phyloP scores from a whole-genome alignment of 2,797 vertebrate species.

The Sandelia bainsii region DNA sequence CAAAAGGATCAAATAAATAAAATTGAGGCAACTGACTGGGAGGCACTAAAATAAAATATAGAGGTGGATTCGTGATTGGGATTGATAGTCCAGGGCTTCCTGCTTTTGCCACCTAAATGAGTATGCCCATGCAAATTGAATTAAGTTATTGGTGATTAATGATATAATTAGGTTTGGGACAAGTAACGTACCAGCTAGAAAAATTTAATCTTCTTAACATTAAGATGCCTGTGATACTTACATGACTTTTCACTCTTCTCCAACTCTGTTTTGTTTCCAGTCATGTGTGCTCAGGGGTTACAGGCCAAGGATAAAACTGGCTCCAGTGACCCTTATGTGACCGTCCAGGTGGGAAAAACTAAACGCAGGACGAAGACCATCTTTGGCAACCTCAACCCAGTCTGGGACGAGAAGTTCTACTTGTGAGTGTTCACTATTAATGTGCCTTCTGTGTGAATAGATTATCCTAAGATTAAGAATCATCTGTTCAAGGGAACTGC shows the following conservation, averaged over 20 bases:
- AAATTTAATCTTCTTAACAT: not conserved
- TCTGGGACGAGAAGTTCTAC: constrained; percentile 98
- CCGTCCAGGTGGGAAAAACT: constrained; percentile 97
- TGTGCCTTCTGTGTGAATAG: not conserved
- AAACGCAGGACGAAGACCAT: constrained; percentile 97
- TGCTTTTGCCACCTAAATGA: not conserved
- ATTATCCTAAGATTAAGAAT: constrained; percentile 40
- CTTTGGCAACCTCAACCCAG: constrained; percentile 97
- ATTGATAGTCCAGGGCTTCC: not conserved
- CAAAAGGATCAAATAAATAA: constrained; percentile 1
- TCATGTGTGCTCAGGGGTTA: constrained; percentile 96
- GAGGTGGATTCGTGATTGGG: not conserved
- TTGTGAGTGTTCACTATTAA: constrained; percentile 90
- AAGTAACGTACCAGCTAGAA: not conserved
- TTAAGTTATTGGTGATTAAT: not conserved
- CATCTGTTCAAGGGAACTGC: constrained; percentile 10
- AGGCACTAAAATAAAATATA: constrained; percentile 10
- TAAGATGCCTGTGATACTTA: not conserved
- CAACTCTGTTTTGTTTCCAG: constrained; percentile 74
- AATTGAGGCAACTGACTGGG: not conserved
- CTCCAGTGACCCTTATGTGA: constrained; percentile 97
- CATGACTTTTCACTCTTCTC: constrained; percentile 15
- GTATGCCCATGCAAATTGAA: not conserved
- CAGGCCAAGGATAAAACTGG: constrained; percentile 99
- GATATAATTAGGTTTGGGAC: not conserved